A percentile compares a stretch with the other conserved stretches of the same genome.
These are phyloP conservation scores for Phymatocera aterrima DNA, from an alignment of 2,888 invertebrate species.

Conservation along the genomic window DNA sequence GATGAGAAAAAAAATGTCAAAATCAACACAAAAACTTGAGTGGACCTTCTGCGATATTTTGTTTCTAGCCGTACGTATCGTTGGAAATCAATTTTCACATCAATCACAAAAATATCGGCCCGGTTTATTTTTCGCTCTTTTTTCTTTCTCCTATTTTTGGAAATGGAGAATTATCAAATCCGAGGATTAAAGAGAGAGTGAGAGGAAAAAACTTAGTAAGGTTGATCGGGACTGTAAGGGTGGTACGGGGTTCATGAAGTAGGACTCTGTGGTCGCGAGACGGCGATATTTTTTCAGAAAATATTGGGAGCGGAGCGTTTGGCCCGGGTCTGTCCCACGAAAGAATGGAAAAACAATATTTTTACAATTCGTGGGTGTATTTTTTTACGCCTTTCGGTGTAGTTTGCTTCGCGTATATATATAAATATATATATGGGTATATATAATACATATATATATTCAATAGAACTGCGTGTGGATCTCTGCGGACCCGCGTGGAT, in stretches of 20 bases:
- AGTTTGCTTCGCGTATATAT: slow-evolving; percentile 45
- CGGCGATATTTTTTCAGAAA: slow-evolving; percentile 72
- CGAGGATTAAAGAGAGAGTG: not conserved
- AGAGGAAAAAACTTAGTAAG: not conserved
- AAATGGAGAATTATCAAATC: not conserved
- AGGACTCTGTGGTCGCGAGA: not conserved
- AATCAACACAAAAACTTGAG: no score
- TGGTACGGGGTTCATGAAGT: no score
- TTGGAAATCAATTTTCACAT: not conserved
- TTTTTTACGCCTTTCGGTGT: slow-evolving; percentile 51
- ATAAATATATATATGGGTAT: no score
- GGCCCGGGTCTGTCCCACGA: slow-evolving; percentile 55
- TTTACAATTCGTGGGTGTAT: slow-evolving; percentile 66
- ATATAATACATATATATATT: no score
- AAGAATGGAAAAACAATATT: slow-evolving; percentile 74
- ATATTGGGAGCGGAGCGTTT: slow-evolving; percentile 57
- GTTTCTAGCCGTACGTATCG: no score
- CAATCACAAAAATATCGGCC: not conserved
- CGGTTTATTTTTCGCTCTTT: not conserved
- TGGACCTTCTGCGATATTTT: no score
- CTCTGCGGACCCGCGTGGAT: no score
- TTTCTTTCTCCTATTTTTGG: not conserved
- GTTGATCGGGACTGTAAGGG: no score
- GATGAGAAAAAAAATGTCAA: no score
- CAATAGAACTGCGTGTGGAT: slow-evolving; percentile 34